Evolutionary conservation across 2,113 vertebrate species (phyloP).

Genomic region (Euleptes europaea): DNA sequence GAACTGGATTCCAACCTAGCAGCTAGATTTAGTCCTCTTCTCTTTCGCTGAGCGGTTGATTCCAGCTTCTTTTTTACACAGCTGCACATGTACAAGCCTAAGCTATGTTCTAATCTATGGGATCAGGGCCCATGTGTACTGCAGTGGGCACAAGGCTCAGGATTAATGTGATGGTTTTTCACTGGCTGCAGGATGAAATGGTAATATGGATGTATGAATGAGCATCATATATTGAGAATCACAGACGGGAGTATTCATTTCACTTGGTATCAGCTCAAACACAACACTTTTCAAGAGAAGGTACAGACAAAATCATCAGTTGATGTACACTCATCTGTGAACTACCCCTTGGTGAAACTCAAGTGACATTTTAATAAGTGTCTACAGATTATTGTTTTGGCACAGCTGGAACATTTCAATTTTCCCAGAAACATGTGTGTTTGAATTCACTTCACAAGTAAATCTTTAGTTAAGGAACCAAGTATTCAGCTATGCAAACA

Average conservation of each 20-base stretch:
- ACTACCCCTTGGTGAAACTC: too few relatives aligned
- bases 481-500: constrained; percentile 15
- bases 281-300: not conserved
- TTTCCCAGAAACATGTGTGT: constrained; percentile 3
- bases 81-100: not conserved
- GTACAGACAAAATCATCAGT: not conserved
- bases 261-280: not conserved
- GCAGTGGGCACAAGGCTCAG: too few relatives aligned
- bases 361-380: not conserved
- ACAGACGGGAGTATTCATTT: not conserved
- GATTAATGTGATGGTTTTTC: not conserved
- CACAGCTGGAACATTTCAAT: not conserved
- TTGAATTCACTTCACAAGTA: constrained; percentile 36
- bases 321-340: not conserved
- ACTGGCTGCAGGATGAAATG: too few relatives aligned
- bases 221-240: not conserved
- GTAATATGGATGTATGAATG: not conserved
- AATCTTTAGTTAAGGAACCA: constrained; percentile 46
- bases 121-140: not conserved
- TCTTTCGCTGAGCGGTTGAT: too few relatives aligned
- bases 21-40: not conserved
- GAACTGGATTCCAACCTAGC: not conserved
- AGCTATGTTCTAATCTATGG: not conserved
- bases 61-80: not conserved
- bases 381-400: not conserved